Evolutionary conservation across 2,888 invertebrate genomes (phyloP).

Genomic region (Spicauda simplicius): DNA sequence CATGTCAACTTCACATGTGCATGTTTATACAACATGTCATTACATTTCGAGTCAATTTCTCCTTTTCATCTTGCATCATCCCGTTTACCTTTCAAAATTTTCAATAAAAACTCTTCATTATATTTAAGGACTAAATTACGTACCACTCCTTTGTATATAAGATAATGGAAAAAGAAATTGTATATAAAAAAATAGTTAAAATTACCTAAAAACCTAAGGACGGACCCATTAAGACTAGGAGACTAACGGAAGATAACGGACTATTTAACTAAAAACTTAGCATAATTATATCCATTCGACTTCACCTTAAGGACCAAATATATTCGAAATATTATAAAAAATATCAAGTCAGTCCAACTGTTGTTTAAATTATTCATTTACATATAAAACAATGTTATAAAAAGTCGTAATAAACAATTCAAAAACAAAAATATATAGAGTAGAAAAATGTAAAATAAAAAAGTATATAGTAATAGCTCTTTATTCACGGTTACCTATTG

Average conservation of each 20-base stretch:
- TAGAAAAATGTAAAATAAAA: no score
- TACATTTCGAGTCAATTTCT: no score
- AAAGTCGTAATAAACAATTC: neutral
- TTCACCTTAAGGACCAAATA: constrained; percentile 1
- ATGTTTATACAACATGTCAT: no score
- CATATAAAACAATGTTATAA: no score
- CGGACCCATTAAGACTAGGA: constrained; percentile 50
- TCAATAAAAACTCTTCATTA: constrained; percentile 1
- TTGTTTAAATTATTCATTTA: no score
- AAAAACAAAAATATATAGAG: neutral
- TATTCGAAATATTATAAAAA: no score
- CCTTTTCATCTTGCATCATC: no score
- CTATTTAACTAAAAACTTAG: constrained; percentile 35
- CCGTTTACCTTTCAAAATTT: neutral
- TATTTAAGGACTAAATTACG: constrained; percentile 14
- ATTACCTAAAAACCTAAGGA: constrained; percentile 50
- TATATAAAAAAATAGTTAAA: constrained; percentile 43
- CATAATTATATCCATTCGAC: neutral
- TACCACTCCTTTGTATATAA: constrained; percentile 48
- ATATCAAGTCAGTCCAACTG: no score
- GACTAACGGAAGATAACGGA: constrained; percentile 43
- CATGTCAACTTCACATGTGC: no score
- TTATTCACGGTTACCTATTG: no score
- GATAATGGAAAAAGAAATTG: constrained; percentile 47
- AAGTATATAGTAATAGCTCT: no score